phyloP scores from a whole-genome alignment of 2,797 vertebrate species.

The Bovichtus diacanthus region DNA sequence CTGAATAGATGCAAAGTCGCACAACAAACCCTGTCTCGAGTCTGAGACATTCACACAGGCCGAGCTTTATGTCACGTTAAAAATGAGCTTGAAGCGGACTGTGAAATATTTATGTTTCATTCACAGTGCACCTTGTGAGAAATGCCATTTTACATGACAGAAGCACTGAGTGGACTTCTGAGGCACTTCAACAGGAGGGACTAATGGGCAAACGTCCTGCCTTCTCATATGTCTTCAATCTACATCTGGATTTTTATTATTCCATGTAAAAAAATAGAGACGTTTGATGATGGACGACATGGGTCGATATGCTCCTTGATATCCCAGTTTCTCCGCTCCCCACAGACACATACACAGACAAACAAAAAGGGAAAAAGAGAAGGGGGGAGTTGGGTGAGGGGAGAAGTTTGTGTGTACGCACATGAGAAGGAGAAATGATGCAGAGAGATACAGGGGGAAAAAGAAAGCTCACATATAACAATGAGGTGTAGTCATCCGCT shows the following conservation, averaged over 20 bases:
- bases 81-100: background rate
- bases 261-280: background rate
- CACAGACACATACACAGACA: background rate
- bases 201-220: background rate
- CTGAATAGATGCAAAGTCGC: background rate
- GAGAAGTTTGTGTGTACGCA: slow-evolving; percentile 11
- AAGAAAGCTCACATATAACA: slow-evolving; percentile 14
- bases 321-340: background rate
- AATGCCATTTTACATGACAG: background rate
- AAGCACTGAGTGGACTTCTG: background rate
- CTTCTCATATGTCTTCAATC: background rate
- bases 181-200: background rate
- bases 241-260: slow-evolving; percentile 3
- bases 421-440: slow-evolving; percentile 8
- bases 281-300: slow-evolving; percentile 15
- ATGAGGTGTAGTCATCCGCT: slow-evolving; percentile 24
- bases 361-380: background rate
- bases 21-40: slow-evolving; percentile 2
- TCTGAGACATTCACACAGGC: background rate
- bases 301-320: slow-evolving; percentile 22
- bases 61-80: background rate
- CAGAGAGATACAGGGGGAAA: background rate
- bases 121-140: background rate
- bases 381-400: background rate
- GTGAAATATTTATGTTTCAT: background rate